Percentiles rank a stretch among this genome's conserved stretches.
phyloP scores from a whole-genome alignment of 2,113 vertebrate genomes.

The Bujurquina vittata region DNA sequence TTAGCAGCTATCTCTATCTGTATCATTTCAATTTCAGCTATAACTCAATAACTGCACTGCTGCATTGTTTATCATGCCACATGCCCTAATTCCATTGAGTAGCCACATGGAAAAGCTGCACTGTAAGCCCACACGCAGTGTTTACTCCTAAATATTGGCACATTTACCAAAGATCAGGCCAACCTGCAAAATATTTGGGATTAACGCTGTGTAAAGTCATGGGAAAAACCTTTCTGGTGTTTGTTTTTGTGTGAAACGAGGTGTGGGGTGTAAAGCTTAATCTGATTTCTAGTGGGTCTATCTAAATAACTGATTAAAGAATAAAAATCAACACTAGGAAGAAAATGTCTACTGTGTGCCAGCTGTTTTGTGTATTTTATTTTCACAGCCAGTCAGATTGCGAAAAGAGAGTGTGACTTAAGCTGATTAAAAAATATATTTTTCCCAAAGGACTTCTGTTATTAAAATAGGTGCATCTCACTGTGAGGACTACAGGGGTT shows the following conservation, averaged over 20 bases:
- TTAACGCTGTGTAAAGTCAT: not conserved
- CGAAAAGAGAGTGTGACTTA: not conserved
- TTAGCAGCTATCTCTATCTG: not conserved
- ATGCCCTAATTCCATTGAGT: not conserved
- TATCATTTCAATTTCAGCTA: not conserved
- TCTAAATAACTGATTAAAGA: not conserved
- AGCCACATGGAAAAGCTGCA: not conserved
- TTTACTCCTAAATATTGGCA: constrained; percentile 50
- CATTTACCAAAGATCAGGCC: constrained; percentile 4
- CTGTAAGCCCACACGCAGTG: constrained; percentile 16
- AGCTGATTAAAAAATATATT: not conserved
- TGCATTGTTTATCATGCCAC: not conserved
- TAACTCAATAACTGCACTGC: not conserved
- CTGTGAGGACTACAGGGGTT: constrained; percentile 31
- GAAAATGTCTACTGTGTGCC: not conserved
- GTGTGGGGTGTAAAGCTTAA: not conserved
- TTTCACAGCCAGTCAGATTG: not conserved
- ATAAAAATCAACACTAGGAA: not conserved
- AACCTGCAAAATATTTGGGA: constrained; percentile 36
- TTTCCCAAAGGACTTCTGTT: constrained; percentile 6
- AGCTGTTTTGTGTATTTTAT: not conserved
- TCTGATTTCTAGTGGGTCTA: not conserved
- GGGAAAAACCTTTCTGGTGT: not conserved
- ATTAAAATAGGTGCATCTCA: constrained; percentile 47
- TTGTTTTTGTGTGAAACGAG: not conserved